These are phyloP conservation scores for Hippocampus comes DNA, from an alignment of 2,113 vertebrate genomes.

Conservation along the genomic window DNA sequence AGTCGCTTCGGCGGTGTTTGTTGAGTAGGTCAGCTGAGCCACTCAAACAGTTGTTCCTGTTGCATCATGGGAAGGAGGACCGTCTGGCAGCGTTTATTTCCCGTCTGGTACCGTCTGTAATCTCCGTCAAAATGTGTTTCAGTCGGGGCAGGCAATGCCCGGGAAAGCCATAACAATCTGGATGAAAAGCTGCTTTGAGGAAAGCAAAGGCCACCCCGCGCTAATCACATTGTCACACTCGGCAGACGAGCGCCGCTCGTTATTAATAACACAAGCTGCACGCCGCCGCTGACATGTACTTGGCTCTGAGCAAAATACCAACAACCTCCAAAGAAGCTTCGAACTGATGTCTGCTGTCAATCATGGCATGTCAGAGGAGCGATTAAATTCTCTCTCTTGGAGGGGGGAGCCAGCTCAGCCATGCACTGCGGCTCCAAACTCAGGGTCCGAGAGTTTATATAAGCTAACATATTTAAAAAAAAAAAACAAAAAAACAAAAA, in stretches of 20 bases:
- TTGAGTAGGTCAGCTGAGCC: not conserved
- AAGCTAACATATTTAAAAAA: not conserved
- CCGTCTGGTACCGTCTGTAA: constrained; percentile 5
- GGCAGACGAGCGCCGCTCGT: not conserved
- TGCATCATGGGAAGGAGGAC: not conserved
- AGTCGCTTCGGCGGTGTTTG: not conserved
- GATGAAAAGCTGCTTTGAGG: constrained; percentile 7
- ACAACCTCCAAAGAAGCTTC: not conserved
- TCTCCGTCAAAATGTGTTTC: constrained; percentile 1
- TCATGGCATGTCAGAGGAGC: not conserved
- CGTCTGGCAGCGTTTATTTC: constrained; percentile 3
- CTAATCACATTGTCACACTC: constrained; percentile 2
- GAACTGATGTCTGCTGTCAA: not conserved
- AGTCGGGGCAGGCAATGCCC: not conserved
- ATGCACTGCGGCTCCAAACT: not conserved
- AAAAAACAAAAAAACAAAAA: too few species aligned
- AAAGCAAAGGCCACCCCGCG: not conserved
- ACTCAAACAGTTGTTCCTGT: not conserved
- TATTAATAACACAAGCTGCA: constrained; percentile 1
- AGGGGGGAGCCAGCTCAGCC: not conserved
- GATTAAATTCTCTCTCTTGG: not conserved
- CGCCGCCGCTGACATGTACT: not conserved
- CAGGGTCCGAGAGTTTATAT: not conserved
- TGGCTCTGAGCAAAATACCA: not conserved
- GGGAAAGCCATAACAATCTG: constrained; percentile 1